phyloP scores from a whole-genome alignment of 2,888 invertebrate species.

The Lathronympha strigana region DNA sequence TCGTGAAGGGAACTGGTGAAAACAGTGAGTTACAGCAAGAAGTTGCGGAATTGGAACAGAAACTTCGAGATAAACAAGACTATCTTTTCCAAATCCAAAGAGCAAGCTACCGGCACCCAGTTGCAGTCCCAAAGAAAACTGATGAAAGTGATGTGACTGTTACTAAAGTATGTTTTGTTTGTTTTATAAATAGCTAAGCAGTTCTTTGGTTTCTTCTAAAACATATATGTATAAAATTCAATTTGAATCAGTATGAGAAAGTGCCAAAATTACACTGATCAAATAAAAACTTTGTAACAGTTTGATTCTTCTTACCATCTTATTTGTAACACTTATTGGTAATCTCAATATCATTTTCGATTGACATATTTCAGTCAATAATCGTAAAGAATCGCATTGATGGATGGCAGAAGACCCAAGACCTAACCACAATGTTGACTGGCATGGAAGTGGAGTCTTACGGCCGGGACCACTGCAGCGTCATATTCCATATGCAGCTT shows the following conservation, averaged over 20 bases:
- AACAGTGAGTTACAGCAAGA: constrained; percentile 30
- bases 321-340: no score
- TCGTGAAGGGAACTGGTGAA: constrained; percentile 20
- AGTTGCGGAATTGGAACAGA: constrained; percentile 27
- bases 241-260: no score
- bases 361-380: constrained; percentile 10
- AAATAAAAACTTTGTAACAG: no score
- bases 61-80: constrained; percentile 35
- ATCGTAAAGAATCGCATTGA: constrained; percentile 27
- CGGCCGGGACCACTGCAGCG: constrained; percentile 31
- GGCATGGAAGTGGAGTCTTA: constrained; percentile 37
- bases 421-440: constrained; percentile 28
- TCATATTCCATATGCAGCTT: constrained; percentile 36
- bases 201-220: background rate
- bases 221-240: no score
- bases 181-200: no score
- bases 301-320: no score
- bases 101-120: constrained; percentile 24
- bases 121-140: background rate
- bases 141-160: constrained; percentile 7
- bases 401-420: constrained; percentile 32
- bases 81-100: constrained; percentile 37
- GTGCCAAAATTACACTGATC: no score
- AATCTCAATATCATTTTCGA: no score
- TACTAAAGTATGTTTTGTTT: constrained; percentile 25